Evolutionary conservation across 2,113 vertebrate species (phyloP).

Genomic region (Heterotis niloticus): DNA sequence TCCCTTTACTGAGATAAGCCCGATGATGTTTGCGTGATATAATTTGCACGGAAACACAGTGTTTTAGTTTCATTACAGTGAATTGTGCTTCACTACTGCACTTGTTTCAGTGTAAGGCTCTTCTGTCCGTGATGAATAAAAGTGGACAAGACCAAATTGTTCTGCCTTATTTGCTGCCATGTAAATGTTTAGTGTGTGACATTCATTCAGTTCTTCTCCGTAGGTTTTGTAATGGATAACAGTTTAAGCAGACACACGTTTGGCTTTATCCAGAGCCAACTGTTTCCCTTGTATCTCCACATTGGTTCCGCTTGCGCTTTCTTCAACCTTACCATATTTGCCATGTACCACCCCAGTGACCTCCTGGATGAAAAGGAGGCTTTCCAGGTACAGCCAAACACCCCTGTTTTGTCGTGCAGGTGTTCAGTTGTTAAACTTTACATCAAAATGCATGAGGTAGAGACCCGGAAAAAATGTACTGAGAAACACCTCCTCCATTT

Average conservation of each 20-base stretch:
- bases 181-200: background rate
- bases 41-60: no score
- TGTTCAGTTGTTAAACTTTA: no score
- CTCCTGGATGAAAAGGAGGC: slow-evolving; percentile 59
- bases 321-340: slow-evolving; percentile 71
- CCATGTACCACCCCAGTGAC: slow-evolving; percentile 67
- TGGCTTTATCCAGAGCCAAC: slow-evolving; percentile 67
- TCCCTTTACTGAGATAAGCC: background rate
- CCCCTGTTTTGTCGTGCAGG: background rate
- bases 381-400: slow-evolving; percentile 56
- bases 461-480: no score
- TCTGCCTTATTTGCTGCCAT: background rate
- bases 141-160: no score
- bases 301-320: slow-evolving; percentile 71
- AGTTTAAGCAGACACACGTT: slow-evolving; percentile 70
- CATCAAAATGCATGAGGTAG: no score
- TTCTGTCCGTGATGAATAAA: background rate
- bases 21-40: no score
- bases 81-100: no score
- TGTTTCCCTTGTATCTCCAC: slow-evolving; percentile 76
- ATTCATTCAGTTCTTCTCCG: background rate
- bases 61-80: no score
- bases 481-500: no score
- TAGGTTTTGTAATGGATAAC: slow-evolving; percentile 74
- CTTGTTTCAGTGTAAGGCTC: background rate